Evolutionary conservation across 64 coral and sea anemone species (phyloP).

Genomic region (Montipora foliosa): DNA sequence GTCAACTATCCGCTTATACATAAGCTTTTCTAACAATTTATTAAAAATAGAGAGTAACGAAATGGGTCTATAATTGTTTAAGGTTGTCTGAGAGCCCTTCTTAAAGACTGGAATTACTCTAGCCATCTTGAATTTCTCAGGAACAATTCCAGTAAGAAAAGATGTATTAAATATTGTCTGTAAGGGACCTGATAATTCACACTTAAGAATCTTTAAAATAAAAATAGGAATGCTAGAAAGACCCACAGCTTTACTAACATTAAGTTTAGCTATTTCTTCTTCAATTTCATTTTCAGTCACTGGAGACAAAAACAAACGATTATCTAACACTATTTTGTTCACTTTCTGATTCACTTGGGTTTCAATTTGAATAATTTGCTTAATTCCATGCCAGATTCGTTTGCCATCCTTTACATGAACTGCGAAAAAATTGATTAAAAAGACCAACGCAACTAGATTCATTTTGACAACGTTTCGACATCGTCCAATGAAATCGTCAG

Average conservation of each 20-base stretch:
- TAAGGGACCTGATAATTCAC: neutral
- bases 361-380: neutral
- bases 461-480: too few relatives aligned
- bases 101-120: neutral
- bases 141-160: neutral
- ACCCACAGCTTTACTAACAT: too few relatives aligned
- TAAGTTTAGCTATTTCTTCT: too few relatives aligned
- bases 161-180: slow-evolving; percentile 4
- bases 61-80: too few relatives aligned
- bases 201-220: neutral
- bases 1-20: neutral
- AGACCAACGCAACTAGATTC: too few relatives aligned
- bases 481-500: too few relatives aligned
- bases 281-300: neutral
- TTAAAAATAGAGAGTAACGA: too few relatives aligned
- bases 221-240: too few relatives aligned
- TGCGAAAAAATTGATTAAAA: too few relatives aligned
- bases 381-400: slow-evolving; percentile 4
- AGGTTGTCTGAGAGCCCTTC: neutral
- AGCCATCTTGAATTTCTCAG: neutral
- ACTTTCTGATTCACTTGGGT: neutral
- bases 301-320: neutral
- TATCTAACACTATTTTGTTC: neutral
- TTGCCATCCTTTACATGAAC: neutral
- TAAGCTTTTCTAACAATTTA: too few relatives aligned